Evolutionary conservation across 2,888 invertebrate genomes (phyloP).

Genomic region (Drosophila pseudotakahashii): DNA sequence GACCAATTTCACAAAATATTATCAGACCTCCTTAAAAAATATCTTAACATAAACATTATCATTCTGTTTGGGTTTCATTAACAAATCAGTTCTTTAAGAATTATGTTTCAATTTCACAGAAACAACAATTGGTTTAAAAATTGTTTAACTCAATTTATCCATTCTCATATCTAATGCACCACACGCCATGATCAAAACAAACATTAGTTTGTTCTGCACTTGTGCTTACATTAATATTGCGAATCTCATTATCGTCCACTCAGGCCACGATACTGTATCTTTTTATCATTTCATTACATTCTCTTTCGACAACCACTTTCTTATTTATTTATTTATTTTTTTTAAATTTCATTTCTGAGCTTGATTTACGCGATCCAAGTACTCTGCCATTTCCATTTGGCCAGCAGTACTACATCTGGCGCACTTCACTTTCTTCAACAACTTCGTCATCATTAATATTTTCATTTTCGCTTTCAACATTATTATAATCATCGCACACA

Average conservation of each 20-base stretch:
- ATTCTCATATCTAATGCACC: not conserved
- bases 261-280: not conserved
- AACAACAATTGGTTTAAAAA: not conserved
- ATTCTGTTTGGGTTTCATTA: too few species aligned
- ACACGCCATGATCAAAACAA: not conserved
- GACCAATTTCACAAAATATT: not conserved
- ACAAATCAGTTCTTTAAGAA: not conserved
- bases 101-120: not conserved
- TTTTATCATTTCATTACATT: not conserved
- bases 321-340: not conserved
- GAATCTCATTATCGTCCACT: not conserved
- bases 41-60: not conserved
- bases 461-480: not conserved
- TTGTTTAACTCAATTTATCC: not conserved
- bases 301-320: not conserved
- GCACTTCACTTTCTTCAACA: too few species aligned
- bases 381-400: not conserved
- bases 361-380: not conserved
- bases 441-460: too few species aligned
- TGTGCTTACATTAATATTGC: slow-evolving; percentile 24
- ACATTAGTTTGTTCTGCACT: slow-evolving; percentile 24
- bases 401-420: slow-evolving; percentile 1
- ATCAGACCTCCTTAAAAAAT: not conserved
- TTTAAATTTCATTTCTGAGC: not conserved
- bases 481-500: too few species aligned